phyloP scores from a whole-genome alignment of 37 sponge, comb jelly and placozoan genomes.

The Geodia barretti region DNA sequence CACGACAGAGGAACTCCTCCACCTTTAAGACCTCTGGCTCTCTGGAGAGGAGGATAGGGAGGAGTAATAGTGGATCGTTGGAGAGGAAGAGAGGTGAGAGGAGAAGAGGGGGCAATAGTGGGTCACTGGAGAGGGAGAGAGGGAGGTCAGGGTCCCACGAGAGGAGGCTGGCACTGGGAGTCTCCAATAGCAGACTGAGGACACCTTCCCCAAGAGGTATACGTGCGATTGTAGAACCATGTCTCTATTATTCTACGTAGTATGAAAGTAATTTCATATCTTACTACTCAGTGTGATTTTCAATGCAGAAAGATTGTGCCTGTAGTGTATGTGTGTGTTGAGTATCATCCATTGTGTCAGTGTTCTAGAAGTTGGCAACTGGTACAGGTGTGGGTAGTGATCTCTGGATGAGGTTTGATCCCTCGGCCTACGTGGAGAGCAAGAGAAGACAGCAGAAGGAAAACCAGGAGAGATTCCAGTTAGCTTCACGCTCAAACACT shows the following conservation, averaged over 20 bases:
- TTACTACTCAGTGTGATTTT: too few relatives aligned
- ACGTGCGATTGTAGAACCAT: background rate
- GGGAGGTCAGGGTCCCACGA: background rate
- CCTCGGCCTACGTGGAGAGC: conserved; percentile 77
- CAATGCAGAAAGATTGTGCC: too few relatives aligned
- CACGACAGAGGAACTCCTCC: too few relatives aligned
- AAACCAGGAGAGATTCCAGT: conserved; percentile 34
- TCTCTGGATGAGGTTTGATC: conserved; percentile 84
- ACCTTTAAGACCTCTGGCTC: too few relatives aligned
- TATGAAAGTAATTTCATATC: too few relatives aligned
- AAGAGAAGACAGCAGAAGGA: conserved; percentile 64
- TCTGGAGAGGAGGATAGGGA: background rate
- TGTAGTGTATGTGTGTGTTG: too few relatives aligned
- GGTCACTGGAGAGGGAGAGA: too few relatives aligned
- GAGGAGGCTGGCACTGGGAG: background rate
- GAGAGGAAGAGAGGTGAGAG: too few relatives aligned
- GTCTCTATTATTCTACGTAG: conserved; percentile 26
- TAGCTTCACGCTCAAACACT: too few relatives aligned
- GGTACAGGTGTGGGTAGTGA: too few relatives aligned
- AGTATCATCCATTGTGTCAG: background rate
- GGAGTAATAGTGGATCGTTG: too few relatives aligned
- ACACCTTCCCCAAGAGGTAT: conserved; percentile 5
- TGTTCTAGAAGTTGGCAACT: background rate
- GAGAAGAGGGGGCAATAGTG: too few relatives aligned
- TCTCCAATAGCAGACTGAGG: background rate